Percentiles rank a stretch among this genome's conserved stretches.
Evolutionary conservation across 2,113 vertebrate genomes (phyloP).

Genomic region (Geococcyx californianus): DNA sequence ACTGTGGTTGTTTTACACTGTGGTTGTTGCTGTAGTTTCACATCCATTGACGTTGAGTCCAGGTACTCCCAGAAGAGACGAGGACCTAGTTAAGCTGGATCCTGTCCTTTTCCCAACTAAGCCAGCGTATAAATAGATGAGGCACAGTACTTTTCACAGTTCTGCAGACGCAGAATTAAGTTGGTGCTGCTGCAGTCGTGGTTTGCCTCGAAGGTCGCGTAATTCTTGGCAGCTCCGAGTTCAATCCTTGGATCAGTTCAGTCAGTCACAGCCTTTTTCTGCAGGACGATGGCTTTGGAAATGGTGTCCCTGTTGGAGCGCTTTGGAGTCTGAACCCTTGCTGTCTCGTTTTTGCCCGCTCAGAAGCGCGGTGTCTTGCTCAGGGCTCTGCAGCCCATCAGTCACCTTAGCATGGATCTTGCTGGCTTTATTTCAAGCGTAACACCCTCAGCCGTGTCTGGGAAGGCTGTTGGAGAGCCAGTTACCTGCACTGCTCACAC

Average conservation of each 20-base stretch:
- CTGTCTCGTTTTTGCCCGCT: background rate
- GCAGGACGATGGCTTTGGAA: background rate
- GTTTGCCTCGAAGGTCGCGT: background rate
- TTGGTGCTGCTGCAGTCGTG: background rate
- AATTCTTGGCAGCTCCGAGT: background rate
- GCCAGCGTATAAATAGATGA: background rate
- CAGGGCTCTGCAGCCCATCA: background rate
- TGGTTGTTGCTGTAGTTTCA: background rate
- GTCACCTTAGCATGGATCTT: background rate
- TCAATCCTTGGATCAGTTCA: background rate
- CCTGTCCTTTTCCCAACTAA: background rate
- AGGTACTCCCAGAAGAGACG: background rate
- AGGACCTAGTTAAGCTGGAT: background rate
- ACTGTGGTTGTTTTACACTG: fast-evolving
- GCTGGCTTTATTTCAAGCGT: background rate
- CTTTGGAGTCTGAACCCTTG: background rate
- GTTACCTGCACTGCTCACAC: background rate
- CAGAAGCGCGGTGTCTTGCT: background rate
- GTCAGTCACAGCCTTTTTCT: background rate
- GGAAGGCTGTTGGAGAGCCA: background rate
- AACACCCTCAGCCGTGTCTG: background rate
- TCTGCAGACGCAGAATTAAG: background rate
- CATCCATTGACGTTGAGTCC: background rate
- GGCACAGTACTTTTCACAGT: background rate
- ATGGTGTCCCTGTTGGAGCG: background rate